phyloP scores from a whole-genome alignment of 2,113 vertebrate genomes.

The Notiomystis cincta region DNA sequence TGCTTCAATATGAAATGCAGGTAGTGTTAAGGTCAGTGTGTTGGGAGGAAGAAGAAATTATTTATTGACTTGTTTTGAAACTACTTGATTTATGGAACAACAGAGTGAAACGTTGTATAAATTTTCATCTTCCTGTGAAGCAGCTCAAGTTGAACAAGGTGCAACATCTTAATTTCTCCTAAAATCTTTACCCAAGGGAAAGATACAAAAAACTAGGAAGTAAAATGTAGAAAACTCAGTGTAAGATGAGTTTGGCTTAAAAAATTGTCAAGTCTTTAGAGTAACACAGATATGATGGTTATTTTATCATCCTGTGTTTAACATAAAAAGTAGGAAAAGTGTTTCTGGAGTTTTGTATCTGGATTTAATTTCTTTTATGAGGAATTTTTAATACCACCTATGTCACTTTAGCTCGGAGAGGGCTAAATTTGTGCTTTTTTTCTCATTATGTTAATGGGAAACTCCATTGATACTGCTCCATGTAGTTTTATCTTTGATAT shows the following conservation, averaged over 20 bases:
- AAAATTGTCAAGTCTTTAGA: not conserved
- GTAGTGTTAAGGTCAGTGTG: accelerated
- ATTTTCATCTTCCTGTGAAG: not conserved
- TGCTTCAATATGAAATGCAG: not conserved
- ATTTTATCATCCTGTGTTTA: not conserved
- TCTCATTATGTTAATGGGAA: not conserved
- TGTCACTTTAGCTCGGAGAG: not conserved
- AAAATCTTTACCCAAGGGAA: not conserved
- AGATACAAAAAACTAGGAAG: not conserved
- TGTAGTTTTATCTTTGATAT: not conserved
- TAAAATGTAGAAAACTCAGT: not conserved
- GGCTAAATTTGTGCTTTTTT: not conserved
- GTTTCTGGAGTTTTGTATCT: not conserved
- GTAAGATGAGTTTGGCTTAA: not conserved
- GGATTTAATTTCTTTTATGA: not conserved
- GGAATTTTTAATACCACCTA: not conserved
- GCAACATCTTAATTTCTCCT: not conserved
- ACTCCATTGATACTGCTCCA: not conserved
- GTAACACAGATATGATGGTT: not conserved
- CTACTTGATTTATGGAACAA: not conserved
- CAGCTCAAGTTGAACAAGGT: not conserved
- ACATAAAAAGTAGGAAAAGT: not conserved
- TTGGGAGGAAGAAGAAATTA: not conserved
- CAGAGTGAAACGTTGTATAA: not conserved
- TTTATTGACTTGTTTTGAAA: not conserved